phyloP scores from a whole-genome alignment of 1,140 invertebrate genomes.

The Drosophila busckii region DNA sequence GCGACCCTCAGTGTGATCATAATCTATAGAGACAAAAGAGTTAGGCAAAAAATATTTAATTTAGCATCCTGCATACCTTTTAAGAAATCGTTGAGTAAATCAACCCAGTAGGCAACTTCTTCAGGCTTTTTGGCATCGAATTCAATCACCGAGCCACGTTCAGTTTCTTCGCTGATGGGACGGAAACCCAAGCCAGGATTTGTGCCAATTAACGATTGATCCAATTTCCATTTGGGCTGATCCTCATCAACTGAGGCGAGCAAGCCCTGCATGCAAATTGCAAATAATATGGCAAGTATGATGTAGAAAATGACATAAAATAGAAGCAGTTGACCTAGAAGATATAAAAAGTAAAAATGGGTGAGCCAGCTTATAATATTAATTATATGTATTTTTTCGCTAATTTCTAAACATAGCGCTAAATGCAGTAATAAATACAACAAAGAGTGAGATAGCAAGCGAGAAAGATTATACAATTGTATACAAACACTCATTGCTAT shows the following conservation, averaged over 20 bases:
- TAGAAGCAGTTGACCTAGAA: slow-evolving; percentile 85
- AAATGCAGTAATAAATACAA: slow-evolving; percentile 19
- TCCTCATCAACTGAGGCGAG: slow-evolving; percentile 85
- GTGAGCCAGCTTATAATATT: background rate
- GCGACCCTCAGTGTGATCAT: slow-evolving; percentile 81
- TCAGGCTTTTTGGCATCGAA: slow-evolving; percentile 85
- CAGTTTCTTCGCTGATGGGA: slow-evolving; percentile 86
- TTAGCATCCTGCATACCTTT: slow-evolving; percentile 82
- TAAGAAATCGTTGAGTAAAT: slow-evolving; percentile 85
- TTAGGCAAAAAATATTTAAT: background rate
- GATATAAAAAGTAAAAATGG: background rate
- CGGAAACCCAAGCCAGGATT: slow-evolving; percentile 95
- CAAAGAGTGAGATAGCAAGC: slow-evolving; percentile 15
- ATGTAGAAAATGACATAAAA: slow-evolving; percentile 94
- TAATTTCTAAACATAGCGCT: slow-evolving; percentile 14
- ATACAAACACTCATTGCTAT: no score
- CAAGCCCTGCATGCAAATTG: slow-evolving; percentile 89
- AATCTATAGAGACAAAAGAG: slow-evolving; percentile 32
- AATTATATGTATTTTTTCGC: background rate
- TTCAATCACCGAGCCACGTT: slow-evolving; percentile 91
- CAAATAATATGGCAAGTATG: slow-evolving; percentile 87
- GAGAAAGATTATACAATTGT: background rate
- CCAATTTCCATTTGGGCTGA: slow-evolving; percentile 86
- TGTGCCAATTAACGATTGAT: slow-evolving; percentile 89
- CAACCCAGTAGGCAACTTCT: slow-evolving; percentile 84